Conservation (phyloP, 2,797 vertebrate species). For the Phataginus tetradactyla region DNA sequence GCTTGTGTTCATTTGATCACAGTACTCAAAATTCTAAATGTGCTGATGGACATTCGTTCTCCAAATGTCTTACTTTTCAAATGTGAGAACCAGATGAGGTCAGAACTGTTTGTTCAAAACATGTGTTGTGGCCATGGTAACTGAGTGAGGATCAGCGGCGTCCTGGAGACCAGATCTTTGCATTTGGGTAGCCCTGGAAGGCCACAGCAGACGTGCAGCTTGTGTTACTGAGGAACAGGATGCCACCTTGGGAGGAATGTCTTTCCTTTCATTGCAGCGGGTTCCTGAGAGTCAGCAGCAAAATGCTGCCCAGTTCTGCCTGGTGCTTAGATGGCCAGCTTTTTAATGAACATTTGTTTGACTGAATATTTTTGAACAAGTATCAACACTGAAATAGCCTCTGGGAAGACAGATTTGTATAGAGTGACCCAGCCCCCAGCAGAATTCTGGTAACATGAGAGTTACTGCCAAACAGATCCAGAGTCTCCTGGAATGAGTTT, state of each 20-base stretch:
- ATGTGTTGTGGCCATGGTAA: conserved; percentile 67
- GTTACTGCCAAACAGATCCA: conserved; percentile 38
- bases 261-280: conserved; percentile 34
- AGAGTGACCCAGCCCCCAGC: conserved; percentile 24
- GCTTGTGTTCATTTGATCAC: conserved; percentile 35
- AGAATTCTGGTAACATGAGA: conserved; percentile 65
- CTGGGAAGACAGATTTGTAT: conserved; percentile 66
- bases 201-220: neutral
- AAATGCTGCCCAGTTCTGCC: conserved; percentile 38
- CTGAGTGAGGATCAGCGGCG: neutral
- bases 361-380: conserved; percentile 68
- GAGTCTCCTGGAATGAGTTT: conserved; percentile 37
- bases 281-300: conserved; percentile 32
- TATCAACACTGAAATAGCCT: conserved; percentile 63
- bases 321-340: conserved; percentile 49
- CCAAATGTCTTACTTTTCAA: conserved; percentile 61
- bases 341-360: conserved; percentile 66
- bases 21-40: neutral
- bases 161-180: conserved; percentile 48
- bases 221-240: conserved; percentile 52
- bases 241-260: conserved; percentile 20
- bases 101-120: conserved; percentile 68
- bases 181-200: conserved; percentile 35
- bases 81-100: conserved; percentile 55
- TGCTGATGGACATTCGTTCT: conserved; percentile 32